phyloP scores from a whole-genome alignment of 2,888 invertebrate genomes.

The Ctena decussata region DNA sequence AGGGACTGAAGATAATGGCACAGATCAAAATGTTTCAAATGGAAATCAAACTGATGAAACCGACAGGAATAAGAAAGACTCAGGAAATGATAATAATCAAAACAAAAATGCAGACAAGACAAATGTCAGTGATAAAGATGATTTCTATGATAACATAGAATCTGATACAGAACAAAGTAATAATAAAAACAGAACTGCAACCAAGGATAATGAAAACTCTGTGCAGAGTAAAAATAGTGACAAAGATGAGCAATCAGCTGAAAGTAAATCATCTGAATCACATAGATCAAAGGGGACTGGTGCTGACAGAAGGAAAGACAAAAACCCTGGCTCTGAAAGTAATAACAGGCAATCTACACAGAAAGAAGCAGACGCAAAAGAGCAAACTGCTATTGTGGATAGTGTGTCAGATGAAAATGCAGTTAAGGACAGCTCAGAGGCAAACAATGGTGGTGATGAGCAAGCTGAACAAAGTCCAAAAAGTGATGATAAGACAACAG shows the following conservation, averaged over 20 bases:
- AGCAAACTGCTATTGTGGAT: neutral
- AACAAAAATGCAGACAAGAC: neutral
- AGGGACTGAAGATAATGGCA: neutral
- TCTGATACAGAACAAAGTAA: neutral
- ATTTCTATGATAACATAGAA: neutral
- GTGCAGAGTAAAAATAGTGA: no score
- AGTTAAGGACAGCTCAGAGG: neutral
- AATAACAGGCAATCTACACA: neutral
- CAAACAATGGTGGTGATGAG: neutral
- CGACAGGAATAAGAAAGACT: neutral
- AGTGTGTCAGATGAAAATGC: neutral
- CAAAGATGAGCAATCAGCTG: neutral
- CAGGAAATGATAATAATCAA: neutral
- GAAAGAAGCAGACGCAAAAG: neutral
- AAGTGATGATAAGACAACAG: neutral
- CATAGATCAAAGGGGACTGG: no score
- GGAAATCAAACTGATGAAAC: neutral
- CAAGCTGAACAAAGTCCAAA: neutral
- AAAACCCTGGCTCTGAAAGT: neutral
- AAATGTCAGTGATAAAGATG: neutral
- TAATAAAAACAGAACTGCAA: neutral
- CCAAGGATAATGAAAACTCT: neutral
- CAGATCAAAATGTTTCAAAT: neutral
- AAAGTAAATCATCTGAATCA: no score
- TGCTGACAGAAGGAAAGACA: no score